A percentile compares a stretch with the other conserved stretches of the same genome.
Conservation (phyloP, 2,888 invertebrate species). For the Drosophila leonis region DNA sequence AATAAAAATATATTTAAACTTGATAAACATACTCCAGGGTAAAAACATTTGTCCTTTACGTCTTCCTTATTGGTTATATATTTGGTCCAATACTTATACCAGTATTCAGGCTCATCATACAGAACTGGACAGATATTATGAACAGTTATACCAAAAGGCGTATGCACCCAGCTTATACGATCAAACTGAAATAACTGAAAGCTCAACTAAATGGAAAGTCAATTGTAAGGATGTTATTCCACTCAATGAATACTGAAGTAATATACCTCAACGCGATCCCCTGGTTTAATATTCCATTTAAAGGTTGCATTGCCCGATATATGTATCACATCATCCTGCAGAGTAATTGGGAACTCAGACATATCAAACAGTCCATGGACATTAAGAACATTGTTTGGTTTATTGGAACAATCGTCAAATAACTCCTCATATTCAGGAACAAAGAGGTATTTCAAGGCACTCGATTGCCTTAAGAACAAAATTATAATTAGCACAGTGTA, state of each 20-base stretch:
- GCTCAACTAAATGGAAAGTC: background rate
- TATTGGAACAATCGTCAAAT: conserved; percentile 11
- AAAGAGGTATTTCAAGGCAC: background rate
- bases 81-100: conserved; percentile 31
- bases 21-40: conserved; percentile 25
- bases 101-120: conserved; percentile 17
- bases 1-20: background rate
- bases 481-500: background rate
- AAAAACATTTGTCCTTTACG: conserved; percentile 14
- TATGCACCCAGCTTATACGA: conserved; percentile 29
- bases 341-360: background rate
- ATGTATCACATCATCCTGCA: fast-evolving
- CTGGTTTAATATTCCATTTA: conserved; percentile 19
- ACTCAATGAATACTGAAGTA: background rate
- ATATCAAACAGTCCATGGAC: background rate
- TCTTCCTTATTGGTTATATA: conserved; percentile 28
- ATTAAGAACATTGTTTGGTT: background rate
- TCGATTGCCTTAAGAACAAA: conserved; percentile 24
- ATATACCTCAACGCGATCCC: conserved; percentile 13
- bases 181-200: conserved; percentile 2
- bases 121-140: background rate
- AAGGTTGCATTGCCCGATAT: conserved; percentile 14
- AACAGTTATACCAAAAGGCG: background rate
- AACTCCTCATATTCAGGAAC: conserved; percentile 8
- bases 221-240: background rate